A percentile compares a stretch with the other conserved stretches of the same genome.
phyloP scores from a whole-genome alignment of 1,140 invertebrate genomes.

The Sitophilus oryzae region DNA sequence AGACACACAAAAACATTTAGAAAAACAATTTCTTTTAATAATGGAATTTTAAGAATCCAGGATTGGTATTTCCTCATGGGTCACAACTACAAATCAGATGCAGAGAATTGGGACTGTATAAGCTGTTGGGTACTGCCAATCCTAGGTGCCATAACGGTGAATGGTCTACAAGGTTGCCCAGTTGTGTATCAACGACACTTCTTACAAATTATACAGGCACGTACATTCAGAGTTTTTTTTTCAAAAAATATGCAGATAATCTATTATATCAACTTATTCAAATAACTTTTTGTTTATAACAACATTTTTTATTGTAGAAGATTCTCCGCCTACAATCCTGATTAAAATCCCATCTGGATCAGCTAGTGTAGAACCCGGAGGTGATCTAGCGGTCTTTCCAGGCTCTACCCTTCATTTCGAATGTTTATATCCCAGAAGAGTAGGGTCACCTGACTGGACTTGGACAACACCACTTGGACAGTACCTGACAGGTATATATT shows the following conservation, averaged over 20 bases:
- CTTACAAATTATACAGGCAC: constrained; percentile 79
- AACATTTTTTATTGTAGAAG: constrained; percentile 53
- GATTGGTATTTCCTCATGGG: constrained; percentile 55
- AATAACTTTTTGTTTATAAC: no score
- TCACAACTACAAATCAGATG: constrained; percentile 66
- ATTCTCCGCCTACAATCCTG: constrained; percentile 76
- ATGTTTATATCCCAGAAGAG: constrained; percentile 67
- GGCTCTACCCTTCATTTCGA: constrained; percentile 78
- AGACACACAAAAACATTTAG: no score
- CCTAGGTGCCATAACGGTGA: constrained; percentile 71
- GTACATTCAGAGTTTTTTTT: no score
- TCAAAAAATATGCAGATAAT: no score
- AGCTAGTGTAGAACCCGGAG: constrained; percentile 69
- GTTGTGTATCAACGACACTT: constrained; percentile 72
- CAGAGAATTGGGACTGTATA: constrained; percentile 73
- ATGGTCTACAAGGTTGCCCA: constrained; percentile 67
- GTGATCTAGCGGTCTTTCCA: constrained; percentile 72
- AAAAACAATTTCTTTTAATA: not conserved
- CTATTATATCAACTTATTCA: no score
- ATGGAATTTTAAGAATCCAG: constrained; percentile 34
- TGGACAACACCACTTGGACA: constrained; percentile 75
- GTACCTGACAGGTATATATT: constrained; percentile 62
- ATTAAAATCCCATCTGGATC: constrained; percentile 74
- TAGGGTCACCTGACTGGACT: constrained; percentile 81
- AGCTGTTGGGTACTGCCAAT: constrained; percentile 62